A percentile compares a stretch with the other conserved stretches of the same genome.
phyloP scores from a whole-genome alignment of 2,888 invertebrate species.

The Thecophora atra region DNA sequence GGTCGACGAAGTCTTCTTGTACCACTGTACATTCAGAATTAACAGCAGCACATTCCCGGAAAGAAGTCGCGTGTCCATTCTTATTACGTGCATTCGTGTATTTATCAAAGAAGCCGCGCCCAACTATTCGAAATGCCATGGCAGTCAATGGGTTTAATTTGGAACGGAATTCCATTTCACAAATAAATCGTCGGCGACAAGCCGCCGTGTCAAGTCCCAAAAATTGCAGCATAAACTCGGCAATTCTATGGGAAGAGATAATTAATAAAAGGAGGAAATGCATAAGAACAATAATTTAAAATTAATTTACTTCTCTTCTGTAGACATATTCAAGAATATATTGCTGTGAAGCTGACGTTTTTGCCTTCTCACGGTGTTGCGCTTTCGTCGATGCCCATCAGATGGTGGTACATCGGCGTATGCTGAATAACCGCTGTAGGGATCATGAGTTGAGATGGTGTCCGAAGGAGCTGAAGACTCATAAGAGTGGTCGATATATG shows the following conservation, averaged over 20 bases:
- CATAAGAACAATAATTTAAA: background rate
- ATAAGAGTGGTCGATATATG: conserved; percentile 46
- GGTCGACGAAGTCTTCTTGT: conserved; percentile 44
- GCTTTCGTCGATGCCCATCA: conserved; percentile 42
- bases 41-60: conserved; percentile 59
- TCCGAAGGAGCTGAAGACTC: conserved; percentile 33
- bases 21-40: conserved; percentile 62
- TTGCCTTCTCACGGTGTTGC: conserved; percentile 46
- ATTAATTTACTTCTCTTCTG: conserved; percentile 58
- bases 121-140: conserved; percentile 64
- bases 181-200: conserved; percentile 68
- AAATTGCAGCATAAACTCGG: conserved; percentile 63
- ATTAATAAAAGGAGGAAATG: background rate
- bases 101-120: conserved; percentile 60
- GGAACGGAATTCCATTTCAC: conserved; percentile 67
- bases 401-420: conserved; percentile 45
- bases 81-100: conserved; percentile 57
- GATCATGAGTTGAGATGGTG: conserved; percentile 51
- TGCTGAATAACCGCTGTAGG: conserved; percentile 58
- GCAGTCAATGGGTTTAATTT: conserved; percentile 61
- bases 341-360: background rate
- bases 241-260: conserved; percentile 53
- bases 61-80: conserved; percentile 54
- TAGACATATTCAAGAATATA: conserved; percentile 41
- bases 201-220: conserved; percentile 62